These are phyloP conservation scores for Lypha dubia DNA, from an alignment of 2,888 invertebrate species.

Conservation along the genomic window DNA sequence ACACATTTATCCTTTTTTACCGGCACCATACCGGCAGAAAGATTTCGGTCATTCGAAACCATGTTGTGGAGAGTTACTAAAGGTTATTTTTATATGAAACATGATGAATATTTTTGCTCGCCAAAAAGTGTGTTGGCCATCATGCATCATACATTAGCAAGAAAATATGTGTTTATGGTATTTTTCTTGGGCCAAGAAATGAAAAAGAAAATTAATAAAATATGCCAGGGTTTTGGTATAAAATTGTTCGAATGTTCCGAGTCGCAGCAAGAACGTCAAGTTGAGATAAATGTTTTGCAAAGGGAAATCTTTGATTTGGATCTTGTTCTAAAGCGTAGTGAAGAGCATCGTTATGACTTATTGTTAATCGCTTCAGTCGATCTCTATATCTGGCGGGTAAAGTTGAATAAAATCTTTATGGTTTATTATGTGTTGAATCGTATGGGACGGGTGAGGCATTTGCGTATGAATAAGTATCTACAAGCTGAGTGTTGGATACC, in stretches of 20 bases:
- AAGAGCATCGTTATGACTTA: conserved; percentile 89
- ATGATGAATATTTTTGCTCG: conserved; percentile 79
- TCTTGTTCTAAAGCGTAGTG: conserved; percentile 89
- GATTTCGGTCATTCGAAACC: conserved; percentile 95
- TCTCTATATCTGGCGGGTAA: conserved; percentile 88
- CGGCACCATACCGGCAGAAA: conserved; percentile 95
- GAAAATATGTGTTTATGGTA: conserved; percentile 92
- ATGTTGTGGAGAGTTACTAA: conserved; percentile 98
- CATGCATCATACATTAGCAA: too few species aligned
- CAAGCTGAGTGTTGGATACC: conserved; percentile 96
- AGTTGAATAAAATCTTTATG: conserved; percentile 92
- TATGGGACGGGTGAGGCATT: conserved; percentile 92
- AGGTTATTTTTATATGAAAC: conserved; percentile 96
- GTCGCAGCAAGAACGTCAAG: conserved; percentile 87
- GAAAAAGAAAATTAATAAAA: conserved; percentile 90
- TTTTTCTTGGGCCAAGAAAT: conserved; percentile 91
- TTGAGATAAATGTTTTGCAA: conserved; percentile 89
- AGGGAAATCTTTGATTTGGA: conserved; percentile 90
- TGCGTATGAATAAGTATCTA: conserved; percentile 87
- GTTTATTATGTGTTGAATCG: conserved; percentile 95
- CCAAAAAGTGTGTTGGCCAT: too few species aligned
- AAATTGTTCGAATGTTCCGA: conserved; percentile 93
- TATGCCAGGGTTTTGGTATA: conserved; percentile 93
- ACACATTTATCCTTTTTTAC: conserved; percentile 91
- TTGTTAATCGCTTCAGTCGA: conserved; percentile 80